phyloP scores from a whole-genome alignment of 1,140 invertebrate species.

The Aphelenchoides avenae region DNA sequence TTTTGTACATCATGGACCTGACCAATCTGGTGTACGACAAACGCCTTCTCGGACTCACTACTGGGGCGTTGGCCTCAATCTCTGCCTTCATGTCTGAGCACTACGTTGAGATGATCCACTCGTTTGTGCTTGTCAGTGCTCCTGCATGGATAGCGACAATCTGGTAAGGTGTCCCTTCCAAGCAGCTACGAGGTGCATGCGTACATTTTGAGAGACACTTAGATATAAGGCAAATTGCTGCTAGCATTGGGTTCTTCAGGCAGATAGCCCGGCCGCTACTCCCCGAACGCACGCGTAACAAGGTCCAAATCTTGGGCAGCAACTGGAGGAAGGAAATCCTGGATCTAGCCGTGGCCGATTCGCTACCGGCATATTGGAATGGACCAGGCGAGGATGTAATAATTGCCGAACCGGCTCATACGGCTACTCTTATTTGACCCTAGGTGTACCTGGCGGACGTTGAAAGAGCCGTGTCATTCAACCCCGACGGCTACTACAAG shows the following conservation, averaged over 20 bases:
- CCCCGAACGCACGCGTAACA: constrained; percentile 52
- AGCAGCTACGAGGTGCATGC: no score
- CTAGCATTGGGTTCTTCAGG: constrained; percentile 42
- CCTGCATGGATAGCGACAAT: constrained; percentile 51
- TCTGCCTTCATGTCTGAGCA: constrained; percentile 57
- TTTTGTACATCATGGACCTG: constrained; percentile 58
- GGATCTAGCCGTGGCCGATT: constrained; percentile 41
- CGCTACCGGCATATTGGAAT: constrained; percentile 56
- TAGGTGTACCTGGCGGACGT: constrained; percentile 44
- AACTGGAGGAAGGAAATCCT: constrained; percentile 51
- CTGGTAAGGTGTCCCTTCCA: no score
- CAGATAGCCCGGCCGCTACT: constrained; percentile 51
- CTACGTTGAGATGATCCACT: constrained; percentile 53
- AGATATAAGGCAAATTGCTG: no score
- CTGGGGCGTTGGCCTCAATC: constrained; percentile 50
- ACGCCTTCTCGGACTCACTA: constrained; percentile 42
- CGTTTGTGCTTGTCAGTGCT: constrained; percentile 54
- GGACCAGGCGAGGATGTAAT: constrained; percentile 26
- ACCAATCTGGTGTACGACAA: constrained; percentile 50
- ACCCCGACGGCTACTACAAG: constrained; percentile 43
- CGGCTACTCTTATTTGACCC: neutral
- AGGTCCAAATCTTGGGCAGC: constrained; percentile 54
- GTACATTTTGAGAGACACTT: no score
- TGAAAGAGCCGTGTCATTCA: constrained; percentile 38
- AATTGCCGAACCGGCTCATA: neutral